A percentile compares a stretch with the other conserved stretches of the same genome.
Conservation (phyloP, 1,140 invertebrate species). For the Globodera rostochiensis region DNA sequence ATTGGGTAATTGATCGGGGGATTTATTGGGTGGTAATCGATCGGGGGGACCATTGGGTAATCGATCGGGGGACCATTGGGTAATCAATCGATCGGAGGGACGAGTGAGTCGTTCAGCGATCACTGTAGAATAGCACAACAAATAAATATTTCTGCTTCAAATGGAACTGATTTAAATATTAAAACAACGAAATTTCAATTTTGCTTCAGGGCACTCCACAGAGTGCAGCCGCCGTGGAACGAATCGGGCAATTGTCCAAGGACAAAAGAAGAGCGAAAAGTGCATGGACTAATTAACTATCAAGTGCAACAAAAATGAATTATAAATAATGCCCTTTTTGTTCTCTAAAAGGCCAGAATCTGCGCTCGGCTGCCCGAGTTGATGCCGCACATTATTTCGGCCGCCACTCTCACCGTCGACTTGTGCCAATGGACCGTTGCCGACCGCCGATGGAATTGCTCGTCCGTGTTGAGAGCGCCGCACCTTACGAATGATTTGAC, state of each 20-base stretch:
- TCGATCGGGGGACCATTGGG: no score
- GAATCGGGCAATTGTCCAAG: constrained; percentile 44
- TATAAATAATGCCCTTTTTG: no score
- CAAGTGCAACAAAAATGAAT: constrained; percentile 56
- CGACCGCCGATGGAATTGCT: constrained; percentile 82
- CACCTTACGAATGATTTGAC: constrained; percentile 79
- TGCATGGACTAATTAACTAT: constrained; percentile 40
- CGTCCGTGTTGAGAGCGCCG: constrained; percentile 76
- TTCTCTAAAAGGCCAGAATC: constrained; percentile 71
- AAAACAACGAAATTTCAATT: neutral
- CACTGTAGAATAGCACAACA: neutral
- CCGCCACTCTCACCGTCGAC: constrained; percentile 73
- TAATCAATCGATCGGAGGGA: no score
- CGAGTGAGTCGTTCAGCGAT: neutral
- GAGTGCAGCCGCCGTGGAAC: constrained; percentile 40
- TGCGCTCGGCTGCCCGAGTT: constrained; percentile 78
- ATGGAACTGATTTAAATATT: neutral
- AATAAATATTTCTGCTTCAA: neutral
- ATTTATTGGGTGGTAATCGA: no score
- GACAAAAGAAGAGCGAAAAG: constrained; percentile 39
- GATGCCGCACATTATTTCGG: constrained; percentile 77
- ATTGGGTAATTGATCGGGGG: no score
- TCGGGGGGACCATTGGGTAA: no score
- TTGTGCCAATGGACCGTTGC: constrained; percentile 77
- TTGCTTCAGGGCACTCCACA: constrained; percentile 44